phyloP scores from a whole-genome alignment of 2,797 vertebrate genomes.

The Borostomias antarcticus region DNA sequence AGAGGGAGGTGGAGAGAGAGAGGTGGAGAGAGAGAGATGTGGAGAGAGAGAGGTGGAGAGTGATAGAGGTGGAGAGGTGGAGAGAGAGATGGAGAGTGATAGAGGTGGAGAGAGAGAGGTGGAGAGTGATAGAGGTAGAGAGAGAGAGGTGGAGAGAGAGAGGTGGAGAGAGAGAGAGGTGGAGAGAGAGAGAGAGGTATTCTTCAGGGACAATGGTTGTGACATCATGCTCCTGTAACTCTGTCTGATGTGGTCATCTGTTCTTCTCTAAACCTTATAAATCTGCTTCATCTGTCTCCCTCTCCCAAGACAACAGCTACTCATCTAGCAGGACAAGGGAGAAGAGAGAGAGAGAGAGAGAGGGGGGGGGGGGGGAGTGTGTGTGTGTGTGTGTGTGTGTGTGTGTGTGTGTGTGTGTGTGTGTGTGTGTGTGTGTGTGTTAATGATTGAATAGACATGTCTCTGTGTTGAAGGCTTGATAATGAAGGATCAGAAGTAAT shows the following conservation, averaged over 20 bases:
- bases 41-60: too few species aligned
- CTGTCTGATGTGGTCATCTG: neutral
- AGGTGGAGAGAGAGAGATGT: neutral
- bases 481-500: too few species aligned
- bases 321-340: too few species aligned
- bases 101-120: too few species aligned
- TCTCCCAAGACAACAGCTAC: too few species aligned
- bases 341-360: too few species aligned
- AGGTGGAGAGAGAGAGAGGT: neutral
- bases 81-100: too few species aligned
- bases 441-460: too few species aligned
- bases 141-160: neutral
- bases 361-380: neutral
- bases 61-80: neutral
- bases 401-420: neutral
- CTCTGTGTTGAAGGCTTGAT: neutral
- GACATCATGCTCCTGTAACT: conserved; percentile 19
- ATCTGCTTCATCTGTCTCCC: conserved; percentile 15
- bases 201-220: neutral
- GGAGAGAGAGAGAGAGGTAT: too few species aligned
- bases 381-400: neutral
- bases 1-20: neutral
- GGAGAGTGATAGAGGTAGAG: too few species aligned
- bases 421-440: neutral
- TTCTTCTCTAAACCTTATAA: neutral